Base-by-base conservation (phyloP, 2,113 vertebrate species). In the Mormoops blainvillei region DNA sequence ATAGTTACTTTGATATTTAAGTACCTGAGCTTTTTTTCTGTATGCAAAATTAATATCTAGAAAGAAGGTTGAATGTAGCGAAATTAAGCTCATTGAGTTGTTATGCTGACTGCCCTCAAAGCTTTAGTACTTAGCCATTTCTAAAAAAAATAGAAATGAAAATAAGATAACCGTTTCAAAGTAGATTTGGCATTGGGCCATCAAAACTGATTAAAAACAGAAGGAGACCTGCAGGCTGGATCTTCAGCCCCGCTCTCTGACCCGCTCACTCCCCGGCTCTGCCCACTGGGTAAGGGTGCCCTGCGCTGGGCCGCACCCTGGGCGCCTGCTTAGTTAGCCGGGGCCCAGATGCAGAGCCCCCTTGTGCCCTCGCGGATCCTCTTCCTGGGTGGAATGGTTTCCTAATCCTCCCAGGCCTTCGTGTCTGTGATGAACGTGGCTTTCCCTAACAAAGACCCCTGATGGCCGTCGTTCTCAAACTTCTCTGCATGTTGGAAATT, bases 71-170 rank as follows among this genome's bases (percentile, higher is more conserved):
- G 61, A 61, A 41, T 92, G 74, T 89, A 84, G 65, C 45, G 41
- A 93, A 97, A 94, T 85, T 71, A 91, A 84, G 81, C 28, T 96
- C 22, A 81, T 80, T 84, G 43, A 41, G 18, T 77, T 93, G 74
- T 81, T 88, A 41, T 1, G 3, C 58, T 52, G 71, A 82, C 63
- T 76, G 31, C 56, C 54, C 12, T 86, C n/a, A 80, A 19, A 95
- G 19, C 76, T 92, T 43, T 20, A 65, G 73, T 84, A 28, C 43
- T 94, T 68, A 33, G 12, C 26, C n/a, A 31, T 68, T 92, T 94
- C 77, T 84, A 36, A 58, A 91, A 89, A 13, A 78, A 12, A 77
- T 43, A 61, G 26, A 87, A 41, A 43, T 15, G n/a, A 78, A 73
- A 71, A n/a, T 71, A 41, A 65, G 43, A 38, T 76, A 50, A 52